Conservation (phyloP, 2,113 vertebrate species). For the Herpetotheres cachinnans region DNA sequence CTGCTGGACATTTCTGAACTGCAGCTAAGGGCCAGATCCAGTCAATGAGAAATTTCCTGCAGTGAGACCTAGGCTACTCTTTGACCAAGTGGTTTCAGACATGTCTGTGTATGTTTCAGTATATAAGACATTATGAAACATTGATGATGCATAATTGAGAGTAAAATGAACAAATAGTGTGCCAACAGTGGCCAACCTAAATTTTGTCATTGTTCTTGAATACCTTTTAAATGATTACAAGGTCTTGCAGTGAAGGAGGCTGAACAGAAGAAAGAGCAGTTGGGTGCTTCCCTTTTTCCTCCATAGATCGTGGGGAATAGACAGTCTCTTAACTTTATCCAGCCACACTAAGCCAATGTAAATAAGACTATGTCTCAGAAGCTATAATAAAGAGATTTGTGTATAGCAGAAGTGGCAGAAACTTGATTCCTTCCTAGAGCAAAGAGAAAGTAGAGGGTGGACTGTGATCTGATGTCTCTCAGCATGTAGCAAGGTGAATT, state of each 20-base stretch:
- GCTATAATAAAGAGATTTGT: not conserved
- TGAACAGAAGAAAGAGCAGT: not conserved
- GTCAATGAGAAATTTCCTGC: not conserved
- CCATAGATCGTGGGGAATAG: not conserved
- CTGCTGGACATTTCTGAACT: not conserved
- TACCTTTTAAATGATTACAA: not conserved
- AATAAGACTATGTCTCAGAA: not conserved
- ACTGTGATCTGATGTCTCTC: not conserved
- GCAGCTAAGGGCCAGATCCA: not conserved
- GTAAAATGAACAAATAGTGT: not conserved
- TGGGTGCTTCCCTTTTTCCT: not conserved
- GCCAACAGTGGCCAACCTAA: not conserved
- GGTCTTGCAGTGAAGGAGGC: not conserved
- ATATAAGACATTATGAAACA: not conserved
- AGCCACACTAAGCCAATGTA: not conserved
- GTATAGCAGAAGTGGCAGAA: not conserved
- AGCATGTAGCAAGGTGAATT: not conserved
- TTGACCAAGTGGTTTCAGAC: not conserved
- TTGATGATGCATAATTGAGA: not conserved
- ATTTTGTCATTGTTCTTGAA: not conserved
- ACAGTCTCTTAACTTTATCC: not conserved
- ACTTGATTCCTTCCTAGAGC: not conserved
- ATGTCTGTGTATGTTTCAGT: not conserved
- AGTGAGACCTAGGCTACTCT: not conserved
- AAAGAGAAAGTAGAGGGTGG: not conserved